Conservation (phyloP, 2,113 vertebrate genomes). For the Chlamydotis undulata region DNA sequence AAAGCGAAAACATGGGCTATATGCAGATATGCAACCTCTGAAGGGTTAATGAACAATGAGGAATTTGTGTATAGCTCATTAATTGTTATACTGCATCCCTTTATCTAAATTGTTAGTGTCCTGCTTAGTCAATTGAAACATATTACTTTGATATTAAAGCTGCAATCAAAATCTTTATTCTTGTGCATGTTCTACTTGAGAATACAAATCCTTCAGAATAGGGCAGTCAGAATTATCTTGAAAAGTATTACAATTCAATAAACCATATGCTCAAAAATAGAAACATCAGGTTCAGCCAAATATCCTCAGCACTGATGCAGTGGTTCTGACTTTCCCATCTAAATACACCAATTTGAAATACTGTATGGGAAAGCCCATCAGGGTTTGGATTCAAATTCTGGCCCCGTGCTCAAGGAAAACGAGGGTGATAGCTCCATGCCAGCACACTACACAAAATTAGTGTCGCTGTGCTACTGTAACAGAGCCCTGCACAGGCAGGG, state of each 20-base stretch:
- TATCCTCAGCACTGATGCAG: not conserved
- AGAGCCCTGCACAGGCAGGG: not conserved
- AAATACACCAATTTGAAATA: not conserved
- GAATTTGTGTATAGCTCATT: conserved; percentile 70
- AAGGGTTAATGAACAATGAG: conserved; percentile 71
- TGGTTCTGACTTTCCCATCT: not conserved
- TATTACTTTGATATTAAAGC: conserved; percentile 76
- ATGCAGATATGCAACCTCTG: not conserved
- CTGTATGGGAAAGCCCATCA: not conserved
- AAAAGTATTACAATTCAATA: conserved; percentile 61
- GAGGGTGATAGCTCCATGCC: not conserved
- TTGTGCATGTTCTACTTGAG: conserved; percentile 61
- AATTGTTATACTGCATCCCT: conserved; percentile 72
- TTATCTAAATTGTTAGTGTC: conserved; percentile 75
- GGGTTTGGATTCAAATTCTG: not conserved
- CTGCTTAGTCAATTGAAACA: conserved; percentile 75
- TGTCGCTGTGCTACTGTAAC: not conserved
- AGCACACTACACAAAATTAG: not conserved
- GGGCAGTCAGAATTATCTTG: conserved; percentile 48
- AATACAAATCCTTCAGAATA: conserved; percentile 62
- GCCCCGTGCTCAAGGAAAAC: not conserved
- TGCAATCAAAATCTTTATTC: conserved; percentile 71
- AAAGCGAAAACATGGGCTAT: not conserved
- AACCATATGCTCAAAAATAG: conserved; percentile 58
- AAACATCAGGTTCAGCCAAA: conserved; percentile 26